A percentile compares a stretch with the other conserved stretches of the same genome.
Evolutionary conservation across 2,888 invertebrate genomes (phyloP).

Genomic region (Argyresthia goedartella): DNA sequence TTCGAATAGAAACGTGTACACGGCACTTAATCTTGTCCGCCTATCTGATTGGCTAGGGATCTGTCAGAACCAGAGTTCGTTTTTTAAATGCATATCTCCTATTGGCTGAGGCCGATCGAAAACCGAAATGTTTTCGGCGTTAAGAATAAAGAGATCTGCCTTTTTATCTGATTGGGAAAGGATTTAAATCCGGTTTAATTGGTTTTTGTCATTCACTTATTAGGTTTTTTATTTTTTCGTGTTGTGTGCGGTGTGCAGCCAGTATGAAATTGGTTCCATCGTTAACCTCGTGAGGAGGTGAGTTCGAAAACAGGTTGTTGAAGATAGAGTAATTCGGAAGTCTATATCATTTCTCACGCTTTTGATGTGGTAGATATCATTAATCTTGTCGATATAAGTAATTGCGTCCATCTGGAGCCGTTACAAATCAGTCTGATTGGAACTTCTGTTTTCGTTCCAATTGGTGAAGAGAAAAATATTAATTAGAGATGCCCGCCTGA

Average conservation of each 20-base stretch:
- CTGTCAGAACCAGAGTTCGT: slow-evolving; percentile 58
- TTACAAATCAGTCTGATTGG: not conserved
- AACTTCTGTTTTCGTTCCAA: no score
- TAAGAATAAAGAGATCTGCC: slow-evolving; percentile 22
- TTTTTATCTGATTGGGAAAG: slow-evolving; percentile 30
- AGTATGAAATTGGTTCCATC: slow-evolving; percentile 12
- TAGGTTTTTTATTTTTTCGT: slow-evolving; percentile 26
- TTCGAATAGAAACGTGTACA: slow-evolving; percentile 42
- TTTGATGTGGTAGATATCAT: slow-evolving; percentile 6
- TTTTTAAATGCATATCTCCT: slow-evolving; percentile 52
- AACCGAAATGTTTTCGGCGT: slow-evolving; percentile 34
- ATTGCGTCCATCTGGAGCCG: not conserved
- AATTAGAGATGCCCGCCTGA: not conserved
- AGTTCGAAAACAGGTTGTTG: slow-evolving; percentile 15
- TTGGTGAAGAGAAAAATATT: no score
- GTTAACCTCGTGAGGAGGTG: not conserved
- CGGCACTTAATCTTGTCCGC: slow-evolving; percentile 45
- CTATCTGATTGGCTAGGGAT: slow-evolving; percentile 58
- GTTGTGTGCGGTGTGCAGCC: slow-evolving; percentile 1
- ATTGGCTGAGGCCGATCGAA: slow-evolving; percentile 42
- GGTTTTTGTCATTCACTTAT: slow-evolving; percentile 10
- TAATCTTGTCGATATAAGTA: slow-evolving; percentile 8
- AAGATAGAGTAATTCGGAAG: slow-evolving; percentile 10
- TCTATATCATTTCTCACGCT: slow-evolving; percentile 9
- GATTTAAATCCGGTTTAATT: slow-evolving; percentile 24